phyloP scores from a whole-genome alignment of 2,888 invertebrate genomes.

The Bruchidius siliquastri region DNA sequence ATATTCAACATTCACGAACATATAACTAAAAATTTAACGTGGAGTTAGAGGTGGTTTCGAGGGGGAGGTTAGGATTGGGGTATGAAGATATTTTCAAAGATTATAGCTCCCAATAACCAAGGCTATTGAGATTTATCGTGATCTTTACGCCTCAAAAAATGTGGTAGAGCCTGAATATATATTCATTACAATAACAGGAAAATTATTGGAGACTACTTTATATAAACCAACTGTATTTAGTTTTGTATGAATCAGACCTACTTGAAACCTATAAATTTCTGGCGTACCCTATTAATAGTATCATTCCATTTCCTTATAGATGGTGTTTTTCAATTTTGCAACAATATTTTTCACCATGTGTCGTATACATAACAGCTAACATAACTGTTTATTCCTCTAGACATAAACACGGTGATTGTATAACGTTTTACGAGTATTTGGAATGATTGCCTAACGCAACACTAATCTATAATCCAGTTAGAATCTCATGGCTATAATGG shows the following conservation, averaged over 20 bases:
- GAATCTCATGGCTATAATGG: background rate
- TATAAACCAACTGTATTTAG: too few relatives aligned
- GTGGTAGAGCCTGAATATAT: too few relatives aligned
- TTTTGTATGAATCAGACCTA: background rate
- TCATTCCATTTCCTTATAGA: background rate
- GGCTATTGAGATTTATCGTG: too few relatives aligned
- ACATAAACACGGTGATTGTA: background rate
- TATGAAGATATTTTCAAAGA: too few relatives aligned
- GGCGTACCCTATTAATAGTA: background rate
- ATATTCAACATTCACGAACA: too few relatives aligned
- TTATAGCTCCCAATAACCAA: too few relatives aligned
- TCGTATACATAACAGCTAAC: background rate
- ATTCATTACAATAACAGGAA: too few relatives aligned
- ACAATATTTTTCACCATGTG: background rate
- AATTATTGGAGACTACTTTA: too few relatives aligned
- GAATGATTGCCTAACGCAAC: background rate
- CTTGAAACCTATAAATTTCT: background rate
- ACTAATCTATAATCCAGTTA: background rate
- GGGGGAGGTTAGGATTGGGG: too few relatives aligned
- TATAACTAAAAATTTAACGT: too few relatives aligned
- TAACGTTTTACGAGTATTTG: background rate
- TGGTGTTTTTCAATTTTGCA: background rate
- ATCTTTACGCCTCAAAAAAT: too few relatives aligned
- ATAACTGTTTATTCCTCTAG: background rate
- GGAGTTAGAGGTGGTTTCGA: too few relatives aligned